phyloP scores from a whole-genome alignment of 2,113 vertebrate genomes.

The Saguinus midas region DNA sequence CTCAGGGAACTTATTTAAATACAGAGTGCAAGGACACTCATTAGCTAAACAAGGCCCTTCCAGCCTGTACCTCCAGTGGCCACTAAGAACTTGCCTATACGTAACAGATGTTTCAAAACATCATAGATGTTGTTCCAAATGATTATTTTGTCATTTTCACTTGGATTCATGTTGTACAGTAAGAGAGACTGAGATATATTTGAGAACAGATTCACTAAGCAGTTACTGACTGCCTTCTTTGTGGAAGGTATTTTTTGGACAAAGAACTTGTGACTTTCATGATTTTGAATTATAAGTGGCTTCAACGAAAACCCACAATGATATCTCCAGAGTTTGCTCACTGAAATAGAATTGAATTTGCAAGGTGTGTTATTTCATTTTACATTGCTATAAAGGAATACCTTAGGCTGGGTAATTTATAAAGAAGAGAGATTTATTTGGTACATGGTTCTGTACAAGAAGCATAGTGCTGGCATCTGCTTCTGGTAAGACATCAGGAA shows the following conservation, averaged over 20 bases:
- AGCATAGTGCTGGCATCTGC: too few relatives aligned
- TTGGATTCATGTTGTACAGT: not conserved
- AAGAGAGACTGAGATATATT: not conserved
- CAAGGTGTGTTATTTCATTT: not conserved
- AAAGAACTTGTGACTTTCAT: not conserved
- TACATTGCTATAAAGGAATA: too few relatives aligned
- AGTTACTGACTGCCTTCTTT: not conserved
- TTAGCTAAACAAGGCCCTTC: not conserved
- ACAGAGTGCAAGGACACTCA: not conserved
- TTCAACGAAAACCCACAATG: not conserved
- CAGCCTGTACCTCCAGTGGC: not conserved
- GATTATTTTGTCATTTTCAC: not conserved
- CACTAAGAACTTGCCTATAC: not conserved
- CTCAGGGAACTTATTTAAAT: not conserved
- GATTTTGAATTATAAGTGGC: not conserved
- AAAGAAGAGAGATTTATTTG: too few relatives aligned
- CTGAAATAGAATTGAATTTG: not conserved
- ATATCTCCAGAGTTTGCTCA: not conserved
- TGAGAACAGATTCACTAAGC: constrained; percentile 6
- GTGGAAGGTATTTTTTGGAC: not conserved
- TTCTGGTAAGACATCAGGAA: too few relatives aligned
- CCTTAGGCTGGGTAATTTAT: too few relatives aligned
- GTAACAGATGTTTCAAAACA: not conserved
- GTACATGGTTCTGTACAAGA: too few relatives aligned
- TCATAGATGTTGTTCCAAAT: not conserved